Evolutionary conservation across 1,140 invertebrate species (phyloP).

Genomic region (Atopsyche davidsoni): DNA sequence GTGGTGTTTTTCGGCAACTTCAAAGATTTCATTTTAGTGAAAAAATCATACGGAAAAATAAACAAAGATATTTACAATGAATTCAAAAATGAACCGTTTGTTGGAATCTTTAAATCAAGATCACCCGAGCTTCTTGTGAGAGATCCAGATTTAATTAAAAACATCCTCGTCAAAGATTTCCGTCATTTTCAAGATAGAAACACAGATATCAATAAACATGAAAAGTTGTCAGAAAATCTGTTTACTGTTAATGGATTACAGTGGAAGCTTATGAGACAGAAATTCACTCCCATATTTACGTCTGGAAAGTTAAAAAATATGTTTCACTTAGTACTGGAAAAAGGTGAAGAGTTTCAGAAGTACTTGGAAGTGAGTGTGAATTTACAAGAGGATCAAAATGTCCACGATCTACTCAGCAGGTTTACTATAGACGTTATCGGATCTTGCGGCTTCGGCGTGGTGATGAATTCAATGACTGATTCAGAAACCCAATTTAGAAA

Average conservation of each 20-base stretch:
- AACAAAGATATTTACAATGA: constrained; percentile 28
- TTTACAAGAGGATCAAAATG: constrained; percentile 16
- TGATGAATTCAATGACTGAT: constrained; percentile 36
- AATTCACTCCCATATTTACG: constrained; percentile 49
- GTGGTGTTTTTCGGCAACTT: constrained; percentile 36
- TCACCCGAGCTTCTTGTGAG: constrained; percentile 44
- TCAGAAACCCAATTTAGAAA: constrained; percentile 37
- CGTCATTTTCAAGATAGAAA: constrained; percentile 44
- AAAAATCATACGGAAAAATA: constrained; percentile 14
- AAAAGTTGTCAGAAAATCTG: constrained; percentile 31
- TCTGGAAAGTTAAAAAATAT: constrained; percentile 52
- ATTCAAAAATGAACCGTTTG: constrained; percentile 29
- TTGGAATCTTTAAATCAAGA: constrained; percentile 40
- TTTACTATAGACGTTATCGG: constrained; percentile 50
- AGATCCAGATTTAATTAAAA: constrained; percentile 49
- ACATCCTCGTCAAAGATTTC: constrained; percentile 52
- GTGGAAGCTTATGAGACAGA: constrained; percentile 50
- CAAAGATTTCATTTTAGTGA: constrained; percentile 11
- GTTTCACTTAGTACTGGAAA: constrained; percentile 42
- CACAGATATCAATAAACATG: constrained; percentile 20
- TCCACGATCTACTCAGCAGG: constrained; percentile 35
- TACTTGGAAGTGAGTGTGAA: constrained; percentile 19
- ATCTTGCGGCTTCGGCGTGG: constrained; percentile 41
- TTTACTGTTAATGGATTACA: constrained; percentile 35
- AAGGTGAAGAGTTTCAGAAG: constrained; percentile 31